Evolutionary conservation across 1,140 invertebrate genomes (phyloP).

Genomic region (Cotesia glomerata): DNA sequence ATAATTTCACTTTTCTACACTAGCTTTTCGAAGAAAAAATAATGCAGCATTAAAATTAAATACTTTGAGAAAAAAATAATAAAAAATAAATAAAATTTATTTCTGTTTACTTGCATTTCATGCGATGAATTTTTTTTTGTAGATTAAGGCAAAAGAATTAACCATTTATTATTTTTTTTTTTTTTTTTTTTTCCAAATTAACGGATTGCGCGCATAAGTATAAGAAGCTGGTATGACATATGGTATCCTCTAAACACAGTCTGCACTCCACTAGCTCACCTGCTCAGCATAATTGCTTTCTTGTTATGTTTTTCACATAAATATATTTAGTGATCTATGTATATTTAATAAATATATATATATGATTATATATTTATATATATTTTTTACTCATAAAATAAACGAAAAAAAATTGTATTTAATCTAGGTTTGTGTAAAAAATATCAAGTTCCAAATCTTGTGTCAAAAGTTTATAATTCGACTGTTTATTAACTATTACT

Average conservation of each 20-base stretch:
- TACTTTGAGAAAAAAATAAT: conserved; percentile 31
- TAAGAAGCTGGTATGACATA: conserved; percentile 58
- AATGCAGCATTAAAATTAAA: conserved; percentile 47
- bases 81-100: conserved; percentile 33
- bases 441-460: background rate
- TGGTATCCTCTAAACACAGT: conserved; percentile 66
- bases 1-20: background rate
- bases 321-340: conserved; percentile 35
- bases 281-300: conserved; percentile 61
- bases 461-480: background rate
- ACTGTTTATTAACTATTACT: background rate
- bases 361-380: conserved; percentile 20
- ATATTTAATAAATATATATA: conserved; percentile 27
- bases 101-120: conserved; percentile 44
- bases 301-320: conserved; percentile 13
- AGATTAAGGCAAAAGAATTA: conserved; percentile 54
- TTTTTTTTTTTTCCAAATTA: conserved; percentile 31
- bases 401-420: conserved; percentile 12
- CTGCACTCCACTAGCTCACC: conserved; percentile 65
- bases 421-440: background rate
- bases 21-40: conserved; percentile 4
- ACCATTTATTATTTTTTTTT: conserved; percentile 35
- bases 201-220: conserved; percentile 51
- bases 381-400: conserved; percentile 9
- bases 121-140: conserved; percentile 51